A percentile compares a stretch with the other conserved stretches of the same genome.
Evolutionary conservation across 2,888 invertebrate species (phyloP).

Genomic region (Cantharis nigra): DNA sequence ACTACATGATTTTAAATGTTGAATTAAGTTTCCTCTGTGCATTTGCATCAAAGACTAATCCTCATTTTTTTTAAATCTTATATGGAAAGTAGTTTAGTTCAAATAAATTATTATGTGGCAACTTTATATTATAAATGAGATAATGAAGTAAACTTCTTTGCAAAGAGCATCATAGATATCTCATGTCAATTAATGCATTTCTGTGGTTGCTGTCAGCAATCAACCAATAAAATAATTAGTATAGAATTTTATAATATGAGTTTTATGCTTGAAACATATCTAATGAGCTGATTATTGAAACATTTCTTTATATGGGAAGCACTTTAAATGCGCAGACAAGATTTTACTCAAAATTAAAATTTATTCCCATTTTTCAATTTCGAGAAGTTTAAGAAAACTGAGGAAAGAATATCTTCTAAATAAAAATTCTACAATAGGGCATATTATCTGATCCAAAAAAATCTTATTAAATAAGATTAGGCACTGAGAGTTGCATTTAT

Average conservation of each 20-base stretch:
- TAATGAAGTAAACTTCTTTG: slow-evolving; percentile 28
- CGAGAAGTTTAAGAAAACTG: no score
- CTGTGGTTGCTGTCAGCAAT: slow-evolving; percentile 15
- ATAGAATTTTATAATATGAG: background rate
- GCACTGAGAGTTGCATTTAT: no score
- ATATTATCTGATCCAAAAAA: no score
- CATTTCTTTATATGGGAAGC: background rate
- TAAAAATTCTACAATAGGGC: no score
- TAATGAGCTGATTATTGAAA: background rate
- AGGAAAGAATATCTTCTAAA: no score
- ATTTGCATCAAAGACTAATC: background rate
- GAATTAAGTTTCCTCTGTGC: background rate
- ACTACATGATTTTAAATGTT: background rate
- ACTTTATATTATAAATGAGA: slow-evolving; percentile 30
- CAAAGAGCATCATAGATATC: slow-evolving; percentile 27
- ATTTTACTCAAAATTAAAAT: no score
- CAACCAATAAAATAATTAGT: slow-evolving; percentile 20
- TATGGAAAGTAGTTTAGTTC: slow-evolving; percentile 16
- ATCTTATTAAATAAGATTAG: no score
- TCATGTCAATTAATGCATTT: slow-evolving; percentile 31
- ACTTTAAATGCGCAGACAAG: no score
- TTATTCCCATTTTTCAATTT: no score
- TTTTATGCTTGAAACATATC: background rate
- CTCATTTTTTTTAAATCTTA: slow-evolving; percentile 6
- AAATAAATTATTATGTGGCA: slow-evolving; percentile 23